Conservation (phyloP, 2,888 invertebrate species). For the Cosmorhoe ocellata region DNA sequence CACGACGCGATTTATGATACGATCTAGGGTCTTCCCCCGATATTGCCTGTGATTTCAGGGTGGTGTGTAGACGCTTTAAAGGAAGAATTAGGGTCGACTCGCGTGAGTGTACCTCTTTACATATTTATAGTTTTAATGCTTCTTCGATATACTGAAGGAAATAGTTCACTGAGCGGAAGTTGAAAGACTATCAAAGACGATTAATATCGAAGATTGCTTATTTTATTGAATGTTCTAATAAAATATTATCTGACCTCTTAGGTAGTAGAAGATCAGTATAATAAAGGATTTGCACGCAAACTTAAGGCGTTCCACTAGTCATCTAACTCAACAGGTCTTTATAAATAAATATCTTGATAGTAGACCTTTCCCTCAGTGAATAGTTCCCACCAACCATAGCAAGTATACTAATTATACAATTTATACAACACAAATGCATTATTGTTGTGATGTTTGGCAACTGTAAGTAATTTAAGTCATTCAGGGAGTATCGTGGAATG, state of each 20-base stretch:
- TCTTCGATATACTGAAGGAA: slow-evolving; percentile 6
- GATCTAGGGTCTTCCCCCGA: no score
- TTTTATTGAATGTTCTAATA: no score
- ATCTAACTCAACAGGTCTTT: no score
- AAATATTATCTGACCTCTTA: no score
- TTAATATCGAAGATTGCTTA: not conserved
- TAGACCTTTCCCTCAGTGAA: slow-evolving; percentile 5
- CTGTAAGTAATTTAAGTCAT: slow-evolving; percentile 72
- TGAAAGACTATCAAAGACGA: not conserved
- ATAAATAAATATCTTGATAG: no score
- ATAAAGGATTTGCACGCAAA: no score
- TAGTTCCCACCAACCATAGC: slow-evolving; percentile 4
- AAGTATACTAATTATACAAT: slow-evolving; percentile 29
- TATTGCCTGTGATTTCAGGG: no score
- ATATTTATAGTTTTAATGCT: slow-evolving; percentile 28
- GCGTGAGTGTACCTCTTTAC: slow-evolving; percentile 1
- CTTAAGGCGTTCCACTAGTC: no score
- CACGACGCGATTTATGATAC: no score
- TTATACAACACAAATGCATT: slow-evolving; percentile 50
- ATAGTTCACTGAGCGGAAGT: slow-evolving; percentile 8
- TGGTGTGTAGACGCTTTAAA: no score
- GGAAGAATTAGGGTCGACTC: slow-evolving; percentile 3
- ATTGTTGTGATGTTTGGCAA: slow-evolving; percentile 74
- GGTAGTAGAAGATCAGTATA: no score
- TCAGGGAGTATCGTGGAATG: slow-evolving; percentile 57